phyloP scores from a whole-genome alignment of 2,113 vertebrate species.

The Tetraodon nigroviridis region DNA sequence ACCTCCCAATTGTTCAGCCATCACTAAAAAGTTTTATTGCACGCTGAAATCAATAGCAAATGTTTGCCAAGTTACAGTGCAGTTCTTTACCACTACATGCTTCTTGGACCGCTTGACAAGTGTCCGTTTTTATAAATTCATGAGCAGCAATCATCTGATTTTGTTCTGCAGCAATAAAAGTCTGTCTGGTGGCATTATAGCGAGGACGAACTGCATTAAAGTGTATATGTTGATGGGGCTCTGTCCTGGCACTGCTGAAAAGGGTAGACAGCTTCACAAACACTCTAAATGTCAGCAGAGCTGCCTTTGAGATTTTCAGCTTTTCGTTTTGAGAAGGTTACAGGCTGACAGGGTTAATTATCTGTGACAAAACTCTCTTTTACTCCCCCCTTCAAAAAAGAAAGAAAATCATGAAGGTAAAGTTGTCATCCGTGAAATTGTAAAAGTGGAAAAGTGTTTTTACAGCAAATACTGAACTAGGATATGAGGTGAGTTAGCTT shows the following conservation, averaged over 20 bases:
- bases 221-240: background rate
- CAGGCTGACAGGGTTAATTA: conserved; percentile 54
- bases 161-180: conserved; percentile 22
- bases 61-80: background rate
- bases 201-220: conserved; percentile 14
- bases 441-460: conserved; percentile 14
- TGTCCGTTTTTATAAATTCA: background rate
- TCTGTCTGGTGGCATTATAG: background rate
- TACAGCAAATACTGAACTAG: too few species aligned
- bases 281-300: conserved; percentile 43
- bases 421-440: conserved; percentile 44
- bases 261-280: conserved; percentile 36
- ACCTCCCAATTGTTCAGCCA: conserved; percentile 41
- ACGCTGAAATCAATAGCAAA: background rate
- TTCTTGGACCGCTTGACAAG: background rate
- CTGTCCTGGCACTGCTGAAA: conserved; percentile 21
- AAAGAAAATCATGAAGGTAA: conserved; percentile 25
- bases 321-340: conserved; percentile 52
- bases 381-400: conserved; percentile 1
- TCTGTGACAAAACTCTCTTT: conserved; percentile 54
- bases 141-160: conserved; percentile 7
- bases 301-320: conserved; percentile 16
- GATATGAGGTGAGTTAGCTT: too few species aligned
- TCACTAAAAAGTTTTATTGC: conserved; percentile 37
- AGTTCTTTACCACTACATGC: too few species aligned